Evolutionary conservation across 2,888 invertebrate species (phyloP).

Genomic region (Eupithecia abbreviata): DNA sequence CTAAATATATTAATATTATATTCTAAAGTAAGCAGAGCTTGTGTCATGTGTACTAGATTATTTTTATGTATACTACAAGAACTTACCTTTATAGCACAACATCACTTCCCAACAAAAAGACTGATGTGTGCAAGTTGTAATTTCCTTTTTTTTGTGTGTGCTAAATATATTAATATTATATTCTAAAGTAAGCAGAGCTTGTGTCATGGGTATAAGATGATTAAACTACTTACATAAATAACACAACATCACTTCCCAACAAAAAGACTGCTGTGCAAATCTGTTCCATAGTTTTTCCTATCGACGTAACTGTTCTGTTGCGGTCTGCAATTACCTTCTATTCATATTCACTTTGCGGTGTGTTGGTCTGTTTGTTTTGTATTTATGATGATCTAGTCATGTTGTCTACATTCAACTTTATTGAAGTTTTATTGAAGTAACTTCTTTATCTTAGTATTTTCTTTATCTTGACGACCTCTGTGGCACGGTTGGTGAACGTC

Average conservation of each 20-base stretch:
- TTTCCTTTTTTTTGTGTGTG: too few relatives aligned
- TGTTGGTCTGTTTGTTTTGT: conserved; percentile 25
- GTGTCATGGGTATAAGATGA: too few relatives aligned
- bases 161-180: too few relatives aligned
- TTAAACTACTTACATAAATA: neutral
- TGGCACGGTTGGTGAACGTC: too few relatives aligned
- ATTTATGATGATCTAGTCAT: neutral
- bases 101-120: neutral
- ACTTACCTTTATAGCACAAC: neutral
- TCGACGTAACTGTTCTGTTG: conserved; percentile 26
- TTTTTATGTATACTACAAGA: too few relatives aligned
- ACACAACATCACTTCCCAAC: neutral
- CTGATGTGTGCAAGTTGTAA: neutral
- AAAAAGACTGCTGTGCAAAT: conserved; percentile 1
- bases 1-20: too few relatives aligned
- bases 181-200: too few relatives aligned
- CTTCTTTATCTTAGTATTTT: too few relatives aligned
- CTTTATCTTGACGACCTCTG: too few relatives aligned
- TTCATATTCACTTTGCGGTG: conserved; percentile 27
- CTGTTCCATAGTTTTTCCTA: conserved; percentile 23
- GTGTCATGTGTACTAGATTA: too few relatives aligned
- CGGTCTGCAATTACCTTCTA: conserved; percentile 29
- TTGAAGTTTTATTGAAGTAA: too few relatives aligned
- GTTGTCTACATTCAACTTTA: neutral
- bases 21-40: too few relatives aligned